A percentile compares a stretch with the other conserved stretches of the same genome.
These are phyloP conservation scores for Rhinogobius similis DNA, from an alignment of 2,113 vertebrate genomes.

Conservation along the genomic window DNA sequence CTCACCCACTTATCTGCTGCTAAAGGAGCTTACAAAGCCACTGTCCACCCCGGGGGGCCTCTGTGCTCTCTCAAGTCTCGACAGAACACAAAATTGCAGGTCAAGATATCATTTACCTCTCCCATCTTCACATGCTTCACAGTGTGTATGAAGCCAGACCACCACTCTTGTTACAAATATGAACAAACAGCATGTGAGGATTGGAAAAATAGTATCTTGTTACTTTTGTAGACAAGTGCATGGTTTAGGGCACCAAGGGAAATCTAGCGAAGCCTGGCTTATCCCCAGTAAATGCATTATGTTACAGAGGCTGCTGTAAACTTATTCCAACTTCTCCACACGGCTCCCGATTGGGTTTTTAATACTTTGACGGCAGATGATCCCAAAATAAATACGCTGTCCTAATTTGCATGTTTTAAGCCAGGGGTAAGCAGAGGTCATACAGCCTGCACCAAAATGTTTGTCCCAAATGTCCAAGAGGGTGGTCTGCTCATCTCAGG, in stretches of 20 bases:
- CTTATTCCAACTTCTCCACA: conserved; percentile 36
- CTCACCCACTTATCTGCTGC: conserved; percentile 59
- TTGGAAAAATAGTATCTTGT: conserved; percentile 35
- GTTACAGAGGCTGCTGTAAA: conserved; percentile 38
- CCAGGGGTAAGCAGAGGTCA: conserved; percentile 44
- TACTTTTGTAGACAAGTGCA: conserved; percentile 20
- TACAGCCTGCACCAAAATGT: conserved; percentile 10
- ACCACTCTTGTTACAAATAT: not conserved
- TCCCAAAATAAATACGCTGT: conserved; percentile 61
- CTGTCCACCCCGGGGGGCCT: conserved; percentile 46
- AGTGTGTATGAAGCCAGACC: not conserved
- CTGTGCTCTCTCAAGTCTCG: conserved; percentile 40
- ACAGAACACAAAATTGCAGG: conserved; percentile 16
- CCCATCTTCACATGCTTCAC: not conserved
- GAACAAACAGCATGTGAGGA: conserved; percentile 6
- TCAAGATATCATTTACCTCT: conserved; percentile 10
- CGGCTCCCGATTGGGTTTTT: conserved; percentile 37
- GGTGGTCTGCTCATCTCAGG: not conserved
- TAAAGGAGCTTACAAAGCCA: conserved; percentile 67
- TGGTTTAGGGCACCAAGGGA: conserved; percentile 36
- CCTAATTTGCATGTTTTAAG: conserved; percentile 62
- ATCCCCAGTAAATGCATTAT: conserved; percentile 51
- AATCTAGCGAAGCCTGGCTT: conserved; percentile 52
- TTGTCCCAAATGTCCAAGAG: conserved; percentile 35
- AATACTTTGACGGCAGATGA: conserved; percentile 55